Conservation (phyloP, 2,113 vertebrate species). For the Gavialis gangeticus region DNA sequence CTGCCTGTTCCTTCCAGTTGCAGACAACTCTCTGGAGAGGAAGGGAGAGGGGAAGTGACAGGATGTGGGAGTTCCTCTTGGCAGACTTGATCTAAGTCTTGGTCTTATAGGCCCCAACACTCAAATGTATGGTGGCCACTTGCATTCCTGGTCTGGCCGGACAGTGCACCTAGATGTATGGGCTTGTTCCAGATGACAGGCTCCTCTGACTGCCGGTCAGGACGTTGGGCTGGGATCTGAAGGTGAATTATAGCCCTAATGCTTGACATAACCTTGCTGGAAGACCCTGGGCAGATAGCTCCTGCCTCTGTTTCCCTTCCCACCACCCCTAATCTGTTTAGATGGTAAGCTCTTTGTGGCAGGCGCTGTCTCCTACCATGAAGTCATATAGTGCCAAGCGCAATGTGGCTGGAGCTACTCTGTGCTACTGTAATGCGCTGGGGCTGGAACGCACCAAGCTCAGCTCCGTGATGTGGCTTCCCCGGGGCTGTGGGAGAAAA, state of each 20-base stretch:
- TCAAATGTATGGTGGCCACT: background rate
- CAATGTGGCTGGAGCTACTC: background rate
- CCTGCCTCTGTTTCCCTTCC: background rate
- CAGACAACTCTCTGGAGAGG: constrained; percentile 41
- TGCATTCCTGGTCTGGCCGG: background rate
- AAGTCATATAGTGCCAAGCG: background rate
- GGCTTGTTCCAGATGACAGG: background rate
- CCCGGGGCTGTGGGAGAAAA: background rate
- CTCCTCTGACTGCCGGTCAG: background rate
- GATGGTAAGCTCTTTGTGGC: background rate
- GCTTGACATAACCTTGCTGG: background rate
- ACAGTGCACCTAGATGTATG: background rate
- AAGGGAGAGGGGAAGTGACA: background rate
- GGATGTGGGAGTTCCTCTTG: background rate
- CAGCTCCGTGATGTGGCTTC: background rate
- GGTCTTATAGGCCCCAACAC: background rate
- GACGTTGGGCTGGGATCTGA: background rate
- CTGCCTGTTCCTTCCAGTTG: background rate
- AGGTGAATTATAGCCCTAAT: background rate
- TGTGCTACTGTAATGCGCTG: background rate
- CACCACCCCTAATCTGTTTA: background rate
- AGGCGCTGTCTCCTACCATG: background rate
- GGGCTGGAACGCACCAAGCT: background rate
- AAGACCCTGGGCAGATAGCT: background rate
- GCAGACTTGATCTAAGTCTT: background rate